phyloP scores from a whole-genome alignment of 2,797 vertebrate genomes.

The Sphenodon punctatus region DNA sequence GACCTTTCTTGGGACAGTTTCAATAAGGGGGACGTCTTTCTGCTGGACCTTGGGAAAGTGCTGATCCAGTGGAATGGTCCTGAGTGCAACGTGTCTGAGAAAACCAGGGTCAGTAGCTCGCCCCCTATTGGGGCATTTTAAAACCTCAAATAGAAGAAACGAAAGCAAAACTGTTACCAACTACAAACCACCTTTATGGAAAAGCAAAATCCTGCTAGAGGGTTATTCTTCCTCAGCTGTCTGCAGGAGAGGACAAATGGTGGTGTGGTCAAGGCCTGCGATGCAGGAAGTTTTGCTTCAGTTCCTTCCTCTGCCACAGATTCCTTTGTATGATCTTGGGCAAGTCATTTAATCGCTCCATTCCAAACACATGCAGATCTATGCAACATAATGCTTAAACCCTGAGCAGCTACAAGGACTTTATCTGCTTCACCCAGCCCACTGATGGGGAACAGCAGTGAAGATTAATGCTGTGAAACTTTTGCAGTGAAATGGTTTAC shows the following conservation, averaged over 20 bases:
- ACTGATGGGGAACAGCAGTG: background rate
- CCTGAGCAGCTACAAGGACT: background rate
- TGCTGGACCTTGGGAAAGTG: constrained; percentile 89
- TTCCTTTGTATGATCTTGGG: background rate
- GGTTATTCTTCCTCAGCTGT: background rate
- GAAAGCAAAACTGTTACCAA: background rate
- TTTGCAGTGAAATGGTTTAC: too few species aligned
- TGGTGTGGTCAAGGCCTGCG: background rate
- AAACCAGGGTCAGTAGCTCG: constrained; percentile 80
- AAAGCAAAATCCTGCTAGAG: background rate
- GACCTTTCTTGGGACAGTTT: constrained; percentile 89
- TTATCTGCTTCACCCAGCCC: background rate
- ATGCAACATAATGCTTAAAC: background rate
- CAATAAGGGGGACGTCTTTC: constrained; percentile 89
- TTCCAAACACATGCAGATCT: background rate
- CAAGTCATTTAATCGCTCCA: background rate
- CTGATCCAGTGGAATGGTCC: constrained; percentile 93
- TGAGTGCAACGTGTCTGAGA: constrained; percentile 88
- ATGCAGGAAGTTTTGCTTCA: background rate
- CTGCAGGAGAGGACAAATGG: background rate
- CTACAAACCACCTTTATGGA: accelerated
- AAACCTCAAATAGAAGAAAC: accelerated
- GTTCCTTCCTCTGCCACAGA: background rate
- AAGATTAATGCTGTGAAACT: too few species aligned
- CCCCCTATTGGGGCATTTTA: background rate